Conservation (phyloP, 2,888 invertebrate species). For the Cephalotes varians region DNA sequence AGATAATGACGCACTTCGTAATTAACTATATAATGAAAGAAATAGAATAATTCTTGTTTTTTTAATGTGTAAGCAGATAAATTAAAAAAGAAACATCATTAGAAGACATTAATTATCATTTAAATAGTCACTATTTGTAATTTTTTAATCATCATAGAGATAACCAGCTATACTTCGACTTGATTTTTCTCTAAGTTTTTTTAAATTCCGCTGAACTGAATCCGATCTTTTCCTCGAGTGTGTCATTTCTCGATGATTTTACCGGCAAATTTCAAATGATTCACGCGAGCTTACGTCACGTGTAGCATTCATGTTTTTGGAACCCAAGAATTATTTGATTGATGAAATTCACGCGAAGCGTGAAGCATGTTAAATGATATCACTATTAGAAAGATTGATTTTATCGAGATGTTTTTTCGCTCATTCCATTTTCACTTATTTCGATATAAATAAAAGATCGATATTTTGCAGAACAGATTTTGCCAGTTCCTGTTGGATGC, state of each 20-base stretch:
- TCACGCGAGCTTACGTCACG: neutral
- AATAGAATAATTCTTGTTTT: neutral
- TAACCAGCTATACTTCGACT: neutral
- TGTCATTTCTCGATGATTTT: neutral
- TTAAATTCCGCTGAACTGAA: neutral
- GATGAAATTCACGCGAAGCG: neutral
- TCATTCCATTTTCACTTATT: neutral
- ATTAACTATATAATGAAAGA: slow-evolving; percentile 1
- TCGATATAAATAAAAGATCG: neutral
- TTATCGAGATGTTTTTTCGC: neutral
- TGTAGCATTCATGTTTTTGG: neutral
- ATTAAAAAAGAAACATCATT: neutral
- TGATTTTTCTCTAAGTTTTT: neutral
- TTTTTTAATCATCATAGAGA: neutral
- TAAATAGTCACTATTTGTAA: neutral
- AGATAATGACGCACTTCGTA: neutral
- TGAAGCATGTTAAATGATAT: neutral
- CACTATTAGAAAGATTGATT: neutral
- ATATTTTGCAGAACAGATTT: neutral
- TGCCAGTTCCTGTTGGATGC: neutral
- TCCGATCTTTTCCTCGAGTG: neutral
- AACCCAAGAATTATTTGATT: neutral
- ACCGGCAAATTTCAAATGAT: neutral
- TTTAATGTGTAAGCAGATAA: neutral
- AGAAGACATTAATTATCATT: neutral